Evolutionary conservation across 2,113 vertebrate species (phyloP).

Genomic region (Colaptes auratus): DNA sequence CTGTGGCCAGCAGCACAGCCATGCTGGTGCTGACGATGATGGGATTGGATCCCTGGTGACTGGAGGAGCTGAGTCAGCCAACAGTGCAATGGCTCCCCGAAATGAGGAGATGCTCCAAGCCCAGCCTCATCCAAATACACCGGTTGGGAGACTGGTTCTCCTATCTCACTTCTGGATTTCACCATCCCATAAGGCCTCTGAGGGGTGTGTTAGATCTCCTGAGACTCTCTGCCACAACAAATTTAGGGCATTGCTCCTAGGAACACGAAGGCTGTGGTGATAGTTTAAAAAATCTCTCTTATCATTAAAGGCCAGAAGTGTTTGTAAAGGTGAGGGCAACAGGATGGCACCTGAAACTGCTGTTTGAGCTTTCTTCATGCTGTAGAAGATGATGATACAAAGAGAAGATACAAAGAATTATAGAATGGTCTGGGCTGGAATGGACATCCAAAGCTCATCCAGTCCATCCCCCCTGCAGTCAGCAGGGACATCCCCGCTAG

Average conservation of each 20-base stretch:
- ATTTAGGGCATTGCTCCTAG: not conserved
- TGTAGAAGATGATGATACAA: not conserved
- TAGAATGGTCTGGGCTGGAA: too few species aligned
- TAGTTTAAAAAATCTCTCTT: not conserved
- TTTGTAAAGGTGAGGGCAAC: not conserved
- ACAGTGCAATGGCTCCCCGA: not conserved
- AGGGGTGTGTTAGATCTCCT: not conserved
- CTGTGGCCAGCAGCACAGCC: fast-evolving
- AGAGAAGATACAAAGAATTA: not conserved
- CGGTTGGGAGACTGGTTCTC: not conserved
- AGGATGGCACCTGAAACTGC: not conserved
- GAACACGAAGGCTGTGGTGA: not conserved
- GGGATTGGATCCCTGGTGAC: not conserved
- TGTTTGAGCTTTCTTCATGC: not conserved
- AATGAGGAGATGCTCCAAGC: not conserved
- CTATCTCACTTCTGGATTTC: not conserved
- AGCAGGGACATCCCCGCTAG: too few species aligned
- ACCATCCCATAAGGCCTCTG: not conserved
- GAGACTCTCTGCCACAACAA: not conserved
- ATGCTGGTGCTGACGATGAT: fast-evolving
- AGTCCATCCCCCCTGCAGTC: too few species aligned
- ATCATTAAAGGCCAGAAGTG: not conserved
- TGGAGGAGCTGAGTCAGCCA: not conserved
- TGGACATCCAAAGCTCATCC: too few species aligned
- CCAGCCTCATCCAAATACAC: not conserved